Percentiles rank a stretch among this genome's conserved stretches.
Conservation (phyloP, 2,797 vertebrate genomes). For the Nothura maculosa region DNA sequence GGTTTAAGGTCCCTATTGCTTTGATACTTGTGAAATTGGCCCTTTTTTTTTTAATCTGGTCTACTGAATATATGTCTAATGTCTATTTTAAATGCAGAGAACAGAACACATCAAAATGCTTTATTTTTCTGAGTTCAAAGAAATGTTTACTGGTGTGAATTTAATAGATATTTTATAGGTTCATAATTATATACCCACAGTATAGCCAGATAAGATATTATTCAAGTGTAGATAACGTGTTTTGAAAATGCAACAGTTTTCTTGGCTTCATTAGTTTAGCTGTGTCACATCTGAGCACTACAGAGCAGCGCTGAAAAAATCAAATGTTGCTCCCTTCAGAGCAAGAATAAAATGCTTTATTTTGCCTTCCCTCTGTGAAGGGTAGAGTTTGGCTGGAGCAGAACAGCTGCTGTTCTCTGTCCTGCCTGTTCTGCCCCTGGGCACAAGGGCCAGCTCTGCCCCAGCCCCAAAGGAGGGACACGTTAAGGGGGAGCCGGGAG, state of each 20-base stretch:
- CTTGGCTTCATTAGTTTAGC: constrained; percentile 28
- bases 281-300: neutral
- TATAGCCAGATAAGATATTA: constrained; percentile 18
- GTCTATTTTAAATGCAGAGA: constrained; percentile 44
- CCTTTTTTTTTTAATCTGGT: constrained; percentile 41
- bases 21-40: constrained; percentile 68
- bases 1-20: constrained; percentile 69
- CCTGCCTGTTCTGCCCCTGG: neutral
- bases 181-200: constrained; percentile 15
- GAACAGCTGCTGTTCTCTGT: constrained; percentile 32
- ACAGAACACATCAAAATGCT: constrained; percentile 47
- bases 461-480: neutral
- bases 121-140: constrained; percentile 64
- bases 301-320: constrained; percentile 26
- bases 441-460: neutral
- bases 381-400: constrained; percentile 38
- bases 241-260: constrained; percentile 53
- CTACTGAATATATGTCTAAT: constrained; percentile 62
- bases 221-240: constrained; percentile 39
- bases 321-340: constrained; percentile 28
- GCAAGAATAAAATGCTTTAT: constrained; percentile 9
- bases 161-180: constrained; percentile 58
- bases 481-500: neutral
- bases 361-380: constrained; percentile 17
- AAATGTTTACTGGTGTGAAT: constrained; percentile 68